phyloP scores from a whole-genome alignment of 2,888 invertebrate species.

The Agrotis puta region DNA sequence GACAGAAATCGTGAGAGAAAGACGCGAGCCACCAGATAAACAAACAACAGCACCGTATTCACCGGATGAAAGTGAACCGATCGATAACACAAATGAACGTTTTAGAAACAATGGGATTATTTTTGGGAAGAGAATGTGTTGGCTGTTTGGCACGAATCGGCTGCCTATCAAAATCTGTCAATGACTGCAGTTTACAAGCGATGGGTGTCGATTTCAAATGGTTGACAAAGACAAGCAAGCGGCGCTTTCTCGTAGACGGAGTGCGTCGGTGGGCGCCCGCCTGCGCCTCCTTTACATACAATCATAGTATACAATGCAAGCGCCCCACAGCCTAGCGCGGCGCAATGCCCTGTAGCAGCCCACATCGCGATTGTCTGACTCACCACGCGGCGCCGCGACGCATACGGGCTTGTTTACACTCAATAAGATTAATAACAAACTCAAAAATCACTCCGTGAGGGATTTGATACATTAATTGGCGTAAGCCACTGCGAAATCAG shows the following conservation, averaged over 20 bases:
- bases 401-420: constrained; percentile 87
- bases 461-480: constrained; percentile 67
- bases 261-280: constrained; percentile 83
- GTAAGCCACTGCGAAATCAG: constrained; percentile 62
- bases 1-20: constrained; percentile 79
- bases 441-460: constrained; percentile 70
- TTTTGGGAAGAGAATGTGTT: constrained; percentile 42
- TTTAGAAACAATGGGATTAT: constrained; percentile 50
- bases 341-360: constrained; percentile 80
- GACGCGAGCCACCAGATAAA: constrained; percentile 71
- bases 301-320: constrained; percentile 83
- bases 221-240: constrained; percentile 57
- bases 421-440: constrained; percentile 84
- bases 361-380: constrained; percentile 88
- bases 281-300: constrained; percentile 89
- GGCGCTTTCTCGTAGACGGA: constrained; percentile 80
- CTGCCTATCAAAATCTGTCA: constrained; percentile 35
- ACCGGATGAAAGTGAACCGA: constrained; percentile 55
- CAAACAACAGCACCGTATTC: constrained; percentile 61
- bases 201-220: constrained; percentile 60
- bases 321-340: constrained; percentile 72
- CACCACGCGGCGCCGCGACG: constrained; percentile 78
- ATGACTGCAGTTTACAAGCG: constrained; percentile 44
- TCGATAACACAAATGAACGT: constrained; percentile 54
- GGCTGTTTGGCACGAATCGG: constrained; percentile 21